Evolutionary conservation across 2,113 vertebrate species (phyloP).

Genomic region (Chascanopsetta lugubris): DNA sequence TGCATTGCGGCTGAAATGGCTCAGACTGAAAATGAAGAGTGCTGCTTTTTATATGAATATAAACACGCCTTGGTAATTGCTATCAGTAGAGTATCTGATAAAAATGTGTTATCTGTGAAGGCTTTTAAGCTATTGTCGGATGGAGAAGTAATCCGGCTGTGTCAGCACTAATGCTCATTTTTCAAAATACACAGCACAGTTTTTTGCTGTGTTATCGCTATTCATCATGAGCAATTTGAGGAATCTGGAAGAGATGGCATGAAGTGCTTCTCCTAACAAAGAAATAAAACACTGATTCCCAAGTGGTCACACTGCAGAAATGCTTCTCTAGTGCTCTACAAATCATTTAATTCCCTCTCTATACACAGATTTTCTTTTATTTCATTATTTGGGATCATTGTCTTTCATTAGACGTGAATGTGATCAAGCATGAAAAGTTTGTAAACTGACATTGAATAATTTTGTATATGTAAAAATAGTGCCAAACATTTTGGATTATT

Average conservation of each 20-base stretch:
- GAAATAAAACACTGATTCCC: slow-evolving; percentile 11
- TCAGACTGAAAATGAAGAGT: slow-evolving; percentile 21
- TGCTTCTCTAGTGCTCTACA: not conserved
- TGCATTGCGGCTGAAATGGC: slow-evolving; percentile 18
- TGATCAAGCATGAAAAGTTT: too few relatives aligned
- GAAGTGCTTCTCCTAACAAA: slow-evolving; percentile 34
- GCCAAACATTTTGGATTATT: not conserved
- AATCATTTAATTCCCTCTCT: not conserved
- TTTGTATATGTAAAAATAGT: too few relatives aligned
- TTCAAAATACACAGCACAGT: slow-evolving; percentile 24
- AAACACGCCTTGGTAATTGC: slow-evolving; percentile 54
- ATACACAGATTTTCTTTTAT: not conserved
- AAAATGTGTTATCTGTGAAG: slow-evolving; percentile 56
- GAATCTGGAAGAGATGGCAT: slow-evolving; percentile 31
- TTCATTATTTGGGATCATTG: not conserved
- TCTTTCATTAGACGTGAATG: too few relatives aligned
- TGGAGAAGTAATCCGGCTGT: slow-evolving; percentile 23
- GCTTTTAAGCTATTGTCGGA: slow-evolving; percentile 58
- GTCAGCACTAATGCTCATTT: slow-evolving; percentile 36
- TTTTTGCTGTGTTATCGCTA: slow-evolving; percentile 26
- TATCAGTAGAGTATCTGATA: slow-evolving; percentile 53
- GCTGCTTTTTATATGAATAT: slow-evolving; percentile 16
- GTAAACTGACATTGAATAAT: too few relatives aligned
- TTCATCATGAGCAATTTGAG: slow-evolving; percentile 38
- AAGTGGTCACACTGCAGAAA: not conserved